Conservation (phyloP, 2,888 invertebrate genomes). For the Cantharis rustica region DNA sequence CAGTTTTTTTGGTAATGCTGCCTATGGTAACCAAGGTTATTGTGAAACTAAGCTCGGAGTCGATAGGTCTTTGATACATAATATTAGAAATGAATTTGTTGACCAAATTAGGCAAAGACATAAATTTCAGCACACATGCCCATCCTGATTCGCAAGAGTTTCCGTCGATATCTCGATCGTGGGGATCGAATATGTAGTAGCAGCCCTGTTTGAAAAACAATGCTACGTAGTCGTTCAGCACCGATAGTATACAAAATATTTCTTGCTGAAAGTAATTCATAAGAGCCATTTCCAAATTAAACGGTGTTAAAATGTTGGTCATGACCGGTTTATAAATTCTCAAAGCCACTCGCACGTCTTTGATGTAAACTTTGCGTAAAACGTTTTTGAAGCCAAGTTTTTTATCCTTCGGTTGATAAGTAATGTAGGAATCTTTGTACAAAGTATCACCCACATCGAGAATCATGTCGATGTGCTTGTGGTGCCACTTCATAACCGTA, state of each 20-base stretch:
- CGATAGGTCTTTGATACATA: not conserved
- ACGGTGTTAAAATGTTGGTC: conserved; percentile 36
- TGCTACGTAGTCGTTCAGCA: conserved; percentile 59
- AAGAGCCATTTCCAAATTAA: conserved; percentile 51
- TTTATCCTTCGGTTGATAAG: conserved; percentile 58
- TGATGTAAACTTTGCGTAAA: conserved; percentile 63
- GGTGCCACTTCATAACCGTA: conserved; percentile 61
- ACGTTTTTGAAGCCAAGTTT: conserved; percentile 49
- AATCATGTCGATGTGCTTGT: conserved; percentile 60
- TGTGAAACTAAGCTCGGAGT: not conserved
- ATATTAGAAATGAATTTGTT: conserved; percentile 47
- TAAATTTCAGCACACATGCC: conserved; percentile 36
- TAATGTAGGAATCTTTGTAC: conserved; percentile 64
- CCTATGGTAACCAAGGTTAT: conserved; percentile 21
- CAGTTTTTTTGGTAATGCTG: not conserved
- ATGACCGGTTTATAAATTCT: conserved; percentile 47
- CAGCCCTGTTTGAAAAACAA: conserved; percentile 60
- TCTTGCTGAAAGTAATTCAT: conserved; percentile 65
- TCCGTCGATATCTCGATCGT: conserved; percentile 61
- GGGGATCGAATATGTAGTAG: conserved; percentile 67
- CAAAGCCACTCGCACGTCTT: conserved; percentile 50
- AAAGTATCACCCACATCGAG: conserved; percentile 64
- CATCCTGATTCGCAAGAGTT: conserved; percentile 25
- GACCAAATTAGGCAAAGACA: conserved; percentile 41
- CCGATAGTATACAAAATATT: conserved; percentile 60